Evolutionary conservation across 92 coral and sea anemone genomes (phyloP).

Genomic region (Umimayanthus chanpuru): DNA sequence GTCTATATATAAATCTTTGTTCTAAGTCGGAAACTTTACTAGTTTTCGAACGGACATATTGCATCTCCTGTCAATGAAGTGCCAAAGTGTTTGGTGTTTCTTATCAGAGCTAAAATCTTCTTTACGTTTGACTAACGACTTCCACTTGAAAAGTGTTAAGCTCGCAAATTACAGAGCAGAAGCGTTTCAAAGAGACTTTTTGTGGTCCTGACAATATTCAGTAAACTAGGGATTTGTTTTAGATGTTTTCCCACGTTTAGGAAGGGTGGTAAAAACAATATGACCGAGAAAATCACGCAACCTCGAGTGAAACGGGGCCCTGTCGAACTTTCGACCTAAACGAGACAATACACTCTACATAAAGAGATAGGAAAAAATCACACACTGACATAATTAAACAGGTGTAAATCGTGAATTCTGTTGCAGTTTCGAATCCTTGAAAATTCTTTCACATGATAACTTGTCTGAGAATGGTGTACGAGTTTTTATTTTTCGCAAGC

Average conservation of each 20-base stretch:
- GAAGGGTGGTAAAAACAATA: background rate
- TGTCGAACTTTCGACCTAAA: background rate
- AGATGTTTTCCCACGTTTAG: background rate
- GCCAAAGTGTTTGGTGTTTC: background rate
- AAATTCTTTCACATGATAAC: background rate
- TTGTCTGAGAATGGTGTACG: background rate
- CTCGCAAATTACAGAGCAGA: background rate
- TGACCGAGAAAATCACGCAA: background rate
- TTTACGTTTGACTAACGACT: too few species aligned
- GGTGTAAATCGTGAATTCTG: background rate
- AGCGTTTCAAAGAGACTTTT: too few species aligned
- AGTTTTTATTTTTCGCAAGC: background rate
- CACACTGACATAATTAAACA: background rate
- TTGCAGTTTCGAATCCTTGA: background rate
- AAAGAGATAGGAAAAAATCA: too few species aligned
- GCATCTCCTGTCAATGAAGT: background rate
- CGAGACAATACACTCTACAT: background rate
- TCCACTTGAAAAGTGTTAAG: background rate
- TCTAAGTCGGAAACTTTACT: background rate
- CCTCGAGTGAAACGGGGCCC: background rate
- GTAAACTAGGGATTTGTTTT: background rate
- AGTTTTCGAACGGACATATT: background rate
- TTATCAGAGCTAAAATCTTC: background rate
- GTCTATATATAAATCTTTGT: too few species aligned
- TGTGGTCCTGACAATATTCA: background rate